Evolutionary conservation across 2,797 vertebrate genomes (phyloP).

Genomic region (Ceyx erithaca): DNA sequence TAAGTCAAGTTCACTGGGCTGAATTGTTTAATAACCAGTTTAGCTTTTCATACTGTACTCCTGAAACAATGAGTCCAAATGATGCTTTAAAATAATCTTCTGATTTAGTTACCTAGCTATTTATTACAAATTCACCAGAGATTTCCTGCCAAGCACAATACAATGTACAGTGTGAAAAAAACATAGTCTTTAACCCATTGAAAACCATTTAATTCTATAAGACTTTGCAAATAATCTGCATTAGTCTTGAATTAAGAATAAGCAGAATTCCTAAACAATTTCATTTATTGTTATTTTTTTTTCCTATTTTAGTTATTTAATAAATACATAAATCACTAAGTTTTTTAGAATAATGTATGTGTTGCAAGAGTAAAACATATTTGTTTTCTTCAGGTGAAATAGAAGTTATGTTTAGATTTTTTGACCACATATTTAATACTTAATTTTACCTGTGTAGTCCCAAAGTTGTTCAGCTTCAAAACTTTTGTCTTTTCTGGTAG

Average conservation of each 20-base stretch:
- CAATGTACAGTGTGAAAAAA: neutral
- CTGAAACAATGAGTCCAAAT: neutral
- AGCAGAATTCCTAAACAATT: neutral
- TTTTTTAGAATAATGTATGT: neutral
- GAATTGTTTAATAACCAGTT: constrained; percentile 16
- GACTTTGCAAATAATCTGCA: neutral
- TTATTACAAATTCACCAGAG: neutral
- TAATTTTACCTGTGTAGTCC: neutral
- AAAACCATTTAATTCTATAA: neutral
- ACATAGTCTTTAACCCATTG: neutral
- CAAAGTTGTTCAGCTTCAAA: neutral
- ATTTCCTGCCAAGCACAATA: neutral
- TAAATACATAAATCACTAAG: rapidly evolving
- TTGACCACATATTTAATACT: neutral
- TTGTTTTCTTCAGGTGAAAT: neutral
- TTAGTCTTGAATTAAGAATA: neutral
- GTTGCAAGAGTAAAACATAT: neutral
- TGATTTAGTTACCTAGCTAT: neutral
- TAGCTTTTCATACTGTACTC: neutral
- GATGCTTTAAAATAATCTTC: neutral
- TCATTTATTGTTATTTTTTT: neutral
- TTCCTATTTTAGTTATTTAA: neutral
- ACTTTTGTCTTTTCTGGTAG: neutral
- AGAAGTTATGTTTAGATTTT: neutral
- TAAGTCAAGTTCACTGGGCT: neutral